These are phyloP conservation scores for Atta cephalotes DNA, from an alignment of 1,140 invertebrate species.

Conservation along the genomic window DNA sequence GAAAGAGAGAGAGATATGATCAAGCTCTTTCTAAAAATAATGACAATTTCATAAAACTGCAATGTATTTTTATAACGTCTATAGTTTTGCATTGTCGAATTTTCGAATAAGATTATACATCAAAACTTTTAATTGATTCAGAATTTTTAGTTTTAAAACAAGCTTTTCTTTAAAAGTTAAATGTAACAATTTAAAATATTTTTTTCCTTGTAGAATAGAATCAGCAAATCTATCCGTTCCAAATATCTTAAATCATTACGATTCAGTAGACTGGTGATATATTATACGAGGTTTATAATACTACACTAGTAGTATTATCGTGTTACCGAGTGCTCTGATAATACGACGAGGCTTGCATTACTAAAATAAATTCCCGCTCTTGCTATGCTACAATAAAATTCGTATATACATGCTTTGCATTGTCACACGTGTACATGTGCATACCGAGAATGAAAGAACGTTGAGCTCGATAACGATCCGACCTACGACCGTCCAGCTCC, in stretches of 20 bases:
- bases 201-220: neutral
- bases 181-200: neutral
- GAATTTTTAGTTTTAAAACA: neutral
- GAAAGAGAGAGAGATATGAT: too few species aligned
- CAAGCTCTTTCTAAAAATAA: too few species aligned
- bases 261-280: neutral
- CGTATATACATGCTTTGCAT: conserved; percentile 21
- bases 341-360: neutral
- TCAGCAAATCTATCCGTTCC: neutral
- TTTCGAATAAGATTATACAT: neutral
- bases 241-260: neutral
- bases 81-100: neutral
- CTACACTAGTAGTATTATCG: conserved; percentile 3
- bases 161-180: neutral
- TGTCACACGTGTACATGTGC: conserved; percentile 33
- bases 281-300: neutral
- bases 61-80: too few species aligned
- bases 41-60: too few species aligned
- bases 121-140: neutral
- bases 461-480: conserved; percentile 63
- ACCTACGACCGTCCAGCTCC: conserved; percentile 46
- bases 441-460: conserved; percentile 66
- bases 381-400: conserved; percentile 29
- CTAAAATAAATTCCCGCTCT: conserved; percentile 38
- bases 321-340: neutral